These are phyloP conservation scores for Molanna angustata DNA, from an alignment of 2,888 invertebrate species.

Conservation along the genomic window DNA sequence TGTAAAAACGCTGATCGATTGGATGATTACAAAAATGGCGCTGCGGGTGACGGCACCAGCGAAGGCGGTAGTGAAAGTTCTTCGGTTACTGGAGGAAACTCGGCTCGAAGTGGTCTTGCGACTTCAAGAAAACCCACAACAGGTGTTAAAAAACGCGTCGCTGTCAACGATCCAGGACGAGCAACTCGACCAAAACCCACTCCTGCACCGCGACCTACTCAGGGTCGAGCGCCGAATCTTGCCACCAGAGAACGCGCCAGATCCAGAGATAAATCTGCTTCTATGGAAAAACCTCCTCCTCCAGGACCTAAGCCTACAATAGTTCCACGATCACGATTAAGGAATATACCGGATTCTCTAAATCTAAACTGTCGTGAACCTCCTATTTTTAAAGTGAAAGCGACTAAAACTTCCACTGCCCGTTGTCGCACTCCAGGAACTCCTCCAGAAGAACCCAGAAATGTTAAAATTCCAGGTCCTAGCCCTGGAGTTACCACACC, in stretches of 20 bases:
- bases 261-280: conserved; percentile 57
- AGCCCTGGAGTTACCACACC: conserved; percentile 39
- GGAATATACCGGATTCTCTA: conserved; percentile 48
- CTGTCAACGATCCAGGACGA: conserved; percentile 52
- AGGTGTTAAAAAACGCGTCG: conserved; percentile 55
- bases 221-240: conserved; percentile 51
- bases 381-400: conserved; percentile 48
- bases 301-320: conserved; percentile 46
- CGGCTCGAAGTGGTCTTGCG: conserved; percentile 38
- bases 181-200: conserved; percentile 51
- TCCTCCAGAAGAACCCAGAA: conserved; percentile 39
- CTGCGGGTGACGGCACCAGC: conserved; percentile 54
- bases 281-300: conserved; percentile 50
- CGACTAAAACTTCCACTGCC: conserved; percentile 56
- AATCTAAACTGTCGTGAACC: conserved; percentile 54
- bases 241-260: conserved; percentile 58
- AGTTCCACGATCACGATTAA: conserved; percentile 38
- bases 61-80: conserved; percentile 79
- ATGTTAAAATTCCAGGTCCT: neutral
- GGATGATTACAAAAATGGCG: conserved; percentile 41
- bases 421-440: conserved; percentile 60
- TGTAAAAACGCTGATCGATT: conserved; percentile 37
- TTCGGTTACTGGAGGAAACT: conserved; percentile 57
- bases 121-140: conserved; percentile 46
- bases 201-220: conserved; percentile 52